phyloP scores from a whole-genome alignment of 2,888 invertebrate species.

The Yponomeuta cagnagella region DNA sequence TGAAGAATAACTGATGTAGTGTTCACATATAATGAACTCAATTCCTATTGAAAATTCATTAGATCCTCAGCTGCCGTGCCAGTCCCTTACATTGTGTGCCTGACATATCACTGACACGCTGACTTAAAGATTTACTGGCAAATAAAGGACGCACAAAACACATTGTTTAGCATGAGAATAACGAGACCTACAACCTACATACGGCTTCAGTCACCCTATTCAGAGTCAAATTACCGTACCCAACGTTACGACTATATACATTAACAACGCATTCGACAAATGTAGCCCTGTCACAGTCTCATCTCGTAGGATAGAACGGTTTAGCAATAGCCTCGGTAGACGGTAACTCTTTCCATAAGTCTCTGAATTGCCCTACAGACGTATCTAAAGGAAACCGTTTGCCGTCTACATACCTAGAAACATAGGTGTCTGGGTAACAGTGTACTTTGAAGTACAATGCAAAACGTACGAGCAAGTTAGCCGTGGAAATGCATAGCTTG shows the following conservation, averaged over 20 bases:
- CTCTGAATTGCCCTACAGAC: too few relatives aligned
- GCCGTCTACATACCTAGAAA: too few relatives aligned
- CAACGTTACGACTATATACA: not conserved
- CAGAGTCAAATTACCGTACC: not conserved
- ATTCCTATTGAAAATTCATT: too few relatives aligned
- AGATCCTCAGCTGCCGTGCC: too few relatives aligned
- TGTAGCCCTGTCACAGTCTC: not conserved
- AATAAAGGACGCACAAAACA: constrained; percentile 22
- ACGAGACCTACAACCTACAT: constrained; percentile 10
- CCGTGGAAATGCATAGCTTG: too few relatives aligned
- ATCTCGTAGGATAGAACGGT: not conserved
- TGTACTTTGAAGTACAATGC: too few relatives aligned
- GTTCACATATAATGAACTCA: too few relatives aligned
- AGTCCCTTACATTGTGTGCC: constrained; percentile 33
- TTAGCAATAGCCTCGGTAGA: not conserved
- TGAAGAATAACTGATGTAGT: too few relatives aligned
- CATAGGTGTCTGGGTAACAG: too few relatives aligned
- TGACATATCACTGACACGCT: constrained; percentile 47
- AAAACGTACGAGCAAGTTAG: too few relatives aligned
- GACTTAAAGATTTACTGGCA: constrained; percentile 34
- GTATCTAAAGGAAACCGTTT: too few relatives aligned
- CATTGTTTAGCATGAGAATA: constrained; percentile 10
- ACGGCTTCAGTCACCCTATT: not conserved
- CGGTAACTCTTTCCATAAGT: too few relatives aligned
- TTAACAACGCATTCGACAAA: not conserved